Base-by-base conservation (phyloP, 2,113 vertebrate genomes). In the Syrrhaptes paradoxus region DNA sequence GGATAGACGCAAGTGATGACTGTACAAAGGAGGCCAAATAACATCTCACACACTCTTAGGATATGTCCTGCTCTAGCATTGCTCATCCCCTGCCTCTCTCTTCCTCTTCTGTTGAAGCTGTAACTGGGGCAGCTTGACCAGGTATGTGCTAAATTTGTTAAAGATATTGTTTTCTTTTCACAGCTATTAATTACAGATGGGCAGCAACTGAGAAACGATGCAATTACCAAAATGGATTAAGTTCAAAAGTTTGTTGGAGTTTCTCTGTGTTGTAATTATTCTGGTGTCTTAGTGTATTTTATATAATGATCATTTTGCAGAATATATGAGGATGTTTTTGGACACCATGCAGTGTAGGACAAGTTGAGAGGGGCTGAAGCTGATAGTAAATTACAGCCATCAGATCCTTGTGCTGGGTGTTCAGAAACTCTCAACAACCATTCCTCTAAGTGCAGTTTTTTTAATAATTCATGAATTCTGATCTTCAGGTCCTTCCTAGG, bases 21-120 rank as follows among this genome's bases (percentile, higher is more conserved):
- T 13, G 43, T 59, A 16, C 24, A 28, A 45, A 75, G 62, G 36
- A 57, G 16, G 15, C 8, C n/a, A 52, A 7, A 26, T 22, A 38
- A 16, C 17, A 16, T 8, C 17, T 2, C 29, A 1, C n/a, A 0
- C 15, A 1, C 13, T 21, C 13, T 41, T 55, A 43, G 46, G 55
- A 4, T 46, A 13, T 4, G 13, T 48, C 29, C 16, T 26, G 52
- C 17, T 13, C 25, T 2, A 6, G 3, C 5, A 0, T 36, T 76
- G 49, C 49, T 86, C 72, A 51, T 34, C 48, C n/a, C 1, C 46
- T 34, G n/a, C 25, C 8, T 66, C 46, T 58, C 45, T 46, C 52
- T 16, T 36, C 6, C 34, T n/a, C 43, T 46, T 13, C 41, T 15
- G 0, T 34, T 29, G 49, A 22, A 43, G 43, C 46, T 75, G 43